Evolutionary conservation across 1,140 invertebrate genomes (phyloP).

Genomic region (Pseudomyrmex dendroicus): DNA sequence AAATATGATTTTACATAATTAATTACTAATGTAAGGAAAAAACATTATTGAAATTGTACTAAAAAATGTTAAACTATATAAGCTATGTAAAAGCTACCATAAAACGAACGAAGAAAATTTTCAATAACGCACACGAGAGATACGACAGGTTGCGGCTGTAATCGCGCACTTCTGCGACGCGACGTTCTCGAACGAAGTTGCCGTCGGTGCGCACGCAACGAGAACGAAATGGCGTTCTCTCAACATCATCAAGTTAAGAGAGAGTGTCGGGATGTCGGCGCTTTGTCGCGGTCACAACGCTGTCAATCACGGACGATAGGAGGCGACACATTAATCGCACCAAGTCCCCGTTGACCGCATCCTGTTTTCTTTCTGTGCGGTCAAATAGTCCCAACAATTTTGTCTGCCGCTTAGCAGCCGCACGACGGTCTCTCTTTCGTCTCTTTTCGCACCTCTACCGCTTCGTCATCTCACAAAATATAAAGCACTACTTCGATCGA

Average conservation of each 20-base stretch:
- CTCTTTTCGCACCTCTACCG: not conserved
- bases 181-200: slow-evolving; percentile 13
- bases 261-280: slow-evolving; percentile 80
- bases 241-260: slow-evolving; percentile 48
- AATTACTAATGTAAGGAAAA: not conserved
- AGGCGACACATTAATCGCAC: slow-evolving; percentile 84
- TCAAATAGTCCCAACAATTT: slow-evolving; percentile 76
- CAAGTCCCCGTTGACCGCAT: slow-evolving; percentile 79
- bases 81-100: not conserved
- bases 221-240: slow-evolving; percentile 9
- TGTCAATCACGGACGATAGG: slow-evolving; percentile 84
- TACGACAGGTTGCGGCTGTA: slow-evolving; percentile 45
- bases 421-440: slow-evolving; percentile 20
- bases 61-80: not conserved
- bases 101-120: slow-evolving; percentile 33
- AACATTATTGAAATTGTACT: not conserved
- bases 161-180: slow-evolving; percentile 32
- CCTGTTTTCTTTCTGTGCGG: slow-evolving; percentile 75
- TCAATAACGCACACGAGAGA: slow-evolving; percentile 28
- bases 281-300: slow-evolving; percentile 84
- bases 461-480: slow-evolving; percentile 33
- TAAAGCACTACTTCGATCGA: not conserved
- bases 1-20: not conserved
- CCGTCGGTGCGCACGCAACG: slow-evolving; percentile 30
- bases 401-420: slow-evolving; percentile 41